Evolutionary conservation across 2,797 vertebrate species (phyloP), one percentile per base, ranked within the genome.

Genomic region (Rhinella marina): DNA sequence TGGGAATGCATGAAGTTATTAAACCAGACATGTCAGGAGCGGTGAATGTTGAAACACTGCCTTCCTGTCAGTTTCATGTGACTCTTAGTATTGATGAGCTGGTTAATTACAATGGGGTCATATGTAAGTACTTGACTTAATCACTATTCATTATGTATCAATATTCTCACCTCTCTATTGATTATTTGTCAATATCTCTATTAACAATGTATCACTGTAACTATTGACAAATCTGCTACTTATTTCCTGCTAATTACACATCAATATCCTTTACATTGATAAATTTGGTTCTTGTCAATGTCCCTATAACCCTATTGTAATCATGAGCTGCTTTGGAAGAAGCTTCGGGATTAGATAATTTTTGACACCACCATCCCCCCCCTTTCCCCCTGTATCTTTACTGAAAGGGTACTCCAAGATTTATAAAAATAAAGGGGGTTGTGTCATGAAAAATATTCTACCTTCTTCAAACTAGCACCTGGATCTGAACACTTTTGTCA

Each of bases 181-280:
- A 81, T 81, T 50, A 81, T 32, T 64, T 81, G 17, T 64, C 59
- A 81, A 81, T 81, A 81, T 48, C 9, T n/a, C 23, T 7, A 41
- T 50, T 64, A 48, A 61, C 48, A 64, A n/a, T 9, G 16, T 81
- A 81, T 81, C 59, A 81, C 50, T 81, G 57, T 64, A 64, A 21
- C 6, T 17, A 64, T 64, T 64, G 62, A 59, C 21, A n/a, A 23
- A 61, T 48, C 17, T 50, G 19, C 21, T 14, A 81, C 32, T n/a
- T 16, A 73, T 2, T 41, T 73, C 16, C 3, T 2, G 48, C 21
- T 73, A 29, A 72, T 32, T 70, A 29, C 68, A 72, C 19, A 41
- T 50, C 59, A n/a, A 81, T 66, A 64, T 64, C 41, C 41, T 6
- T 41, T 41, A 11, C 7, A 7, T 80, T 68, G 12, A 13, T 27